Conservation (phyloP, 2,113 vertebrate genomes). For the Malurus melanocephalus region DNA sequence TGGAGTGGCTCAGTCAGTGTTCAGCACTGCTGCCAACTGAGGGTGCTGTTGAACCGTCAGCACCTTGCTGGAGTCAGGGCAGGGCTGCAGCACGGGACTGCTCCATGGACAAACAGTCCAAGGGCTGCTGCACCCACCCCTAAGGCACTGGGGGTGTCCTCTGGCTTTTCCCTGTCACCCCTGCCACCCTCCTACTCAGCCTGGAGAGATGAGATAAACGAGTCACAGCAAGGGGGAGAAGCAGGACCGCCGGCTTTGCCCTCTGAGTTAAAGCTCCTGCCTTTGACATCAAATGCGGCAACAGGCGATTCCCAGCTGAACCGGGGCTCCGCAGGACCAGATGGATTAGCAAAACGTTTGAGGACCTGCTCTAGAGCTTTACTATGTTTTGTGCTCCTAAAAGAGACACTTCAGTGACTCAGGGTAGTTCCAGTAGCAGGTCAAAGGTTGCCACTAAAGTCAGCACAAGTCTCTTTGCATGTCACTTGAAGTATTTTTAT, state of each 20-base stretch:
- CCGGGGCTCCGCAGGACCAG: background rate
- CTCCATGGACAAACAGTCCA: rapidly evolving
- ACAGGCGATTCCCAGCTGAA: background rate
- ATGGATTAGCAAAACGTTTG: background rate
- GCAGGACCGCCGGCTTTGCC: background rate
- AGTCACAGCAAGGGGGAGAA: background rate
- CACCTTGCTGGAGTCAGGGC: background rate
- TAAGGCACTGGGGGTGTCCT: background rate
- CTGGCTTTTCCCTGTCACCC: rapidly evolving
- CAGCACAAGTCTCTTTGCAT: background rate
- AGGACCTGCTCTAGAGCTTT: background rate
- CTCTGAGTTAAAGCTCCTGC: background rate
- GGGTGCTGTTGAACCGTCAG: background rate
- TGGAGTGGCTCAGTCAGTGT: background rate
- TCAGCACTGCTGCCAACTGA: background rate
- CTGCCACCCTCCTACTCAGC: rapidly evolving
- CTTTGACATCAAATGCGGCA: background rate
- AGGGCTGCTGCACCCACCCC: background rate
- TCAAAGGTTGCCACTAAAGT: background rate
- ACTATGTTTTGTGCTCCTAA: background rate
- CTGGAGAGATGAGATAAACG: background rate
- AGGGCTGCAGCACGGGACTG: background rate
- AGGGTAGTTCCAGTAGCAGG: background rate
- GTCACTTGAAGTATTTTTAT: background rate
- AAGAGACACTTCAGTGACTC: background rate